Base-by-base conservation (phyloP, 2,113 vertebrate species). In the Grallaria varia region DNA sequence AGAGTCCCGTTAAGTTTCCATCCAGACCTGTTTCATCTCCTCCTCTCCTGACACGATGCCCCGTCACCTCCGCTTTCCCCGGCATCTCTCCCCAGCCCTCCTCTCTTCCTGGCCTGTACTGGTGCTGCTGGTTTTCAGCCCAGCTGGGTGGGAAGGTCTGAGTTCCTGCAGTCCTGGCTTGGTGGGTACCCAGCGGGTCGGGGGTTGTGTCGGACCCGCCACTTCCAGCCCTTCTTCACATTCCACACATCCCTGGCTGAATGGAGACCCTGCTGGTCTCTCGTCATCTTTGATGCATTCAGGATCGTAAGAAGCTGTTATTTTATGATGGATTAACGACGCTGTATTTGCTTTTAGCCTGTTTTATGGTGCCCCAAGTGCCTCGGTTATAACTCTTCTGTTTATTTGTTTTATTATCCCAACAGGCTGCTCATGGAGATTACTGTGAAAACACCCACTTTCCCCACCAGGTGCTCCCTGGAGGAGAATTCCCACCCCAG, bases 391-490 rank as follows among this genome's bases (percentile, higher is more conserved):
- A 96, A 95, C 53, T 95, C 95, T 88, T 69, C 21, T 84, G 75
- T 96, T 91, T 95, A 81, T 75, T 94, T 93, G 44, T 79, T 93
- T 87, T 91, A 94, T 94, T 90, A 90, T 87, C 90, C 92, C 90
- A 44, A 30, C 84, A 85, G 63, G 69, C 87, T 94, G 95, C 87
- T 83, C 27, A 11, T 4, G 50, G 69, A 62, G 59, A 52, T 88
- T 15, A 9, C 72, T 47, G 76, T 4, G 15, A 66, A 21, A 77
- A 52, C 76, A n/a, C 45, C 60, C 50, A 4, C 37, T 17, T 14
- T 12, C 28, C 81, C 33, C 45, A 13, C 1, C 0, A 0, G 0
- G 1, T 20, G 53, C 33, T 53, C 5, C 47, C 44, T 37, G 56
- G 27, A 55, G 72, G 58, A 44, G 63, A 59, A 4, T 1, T 49